Conservation (phyloP, 2,113 vertebrate species). For the Columba janthina region DNA sequence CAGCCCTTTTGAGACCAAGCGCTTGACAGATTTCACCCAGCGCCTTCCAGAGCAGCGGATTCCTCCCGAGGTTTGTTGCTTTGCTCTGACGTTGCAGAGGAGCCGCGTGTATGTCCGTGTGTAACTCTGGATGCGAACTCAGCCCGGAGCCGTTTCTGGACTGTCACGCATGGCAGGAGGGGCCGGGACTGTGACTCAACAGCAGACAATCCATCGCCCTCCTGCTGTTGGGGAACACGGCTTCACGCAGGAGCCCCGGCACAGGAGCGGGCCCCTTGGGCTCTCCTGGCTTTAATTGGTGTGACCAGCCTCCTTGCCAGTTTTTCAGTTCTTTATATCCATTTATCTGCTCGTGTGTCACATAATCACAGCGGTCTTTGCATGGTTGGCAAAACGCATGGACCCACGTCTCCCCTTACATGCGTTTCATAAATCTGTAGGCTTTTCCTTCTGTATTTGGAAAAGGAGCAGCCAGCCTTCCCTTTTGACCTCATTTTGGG, state of each 20-base stretch:
- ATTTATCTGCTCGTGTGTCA: not conserved
- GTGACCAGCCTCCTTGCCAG: not conserved
- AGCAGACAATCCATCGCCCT: not conserved
- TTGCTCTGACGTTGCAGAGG: not conserved
- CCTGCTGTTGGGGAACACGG: not conserved
- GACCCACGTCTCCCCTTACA: not conserved
- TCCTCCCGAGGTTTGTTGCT: not conserved
- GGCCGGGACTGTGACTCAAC: not conserved
- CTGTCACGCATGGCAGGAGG: not conserved
- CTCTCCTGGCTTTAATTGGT: not conserved
- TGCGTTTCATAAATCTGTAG: rapidly evolving
- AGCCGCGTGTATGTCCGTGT: not conserved
- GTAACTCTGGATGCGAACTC: not conserved
- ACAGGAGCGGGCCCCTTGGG: not conserved
- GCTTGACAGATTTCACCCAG: not conserved
- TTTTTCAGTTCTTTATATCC: not conserved
- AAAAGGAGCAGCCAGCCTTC: not conserved
- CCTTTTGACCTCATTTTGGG: not conserved
- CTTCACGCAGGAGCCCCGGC: not conserved
- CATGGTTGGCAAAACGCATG: not conserved
- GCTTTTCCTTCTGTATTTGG: not conserved
- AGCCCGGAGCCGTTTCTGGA: not conserved
- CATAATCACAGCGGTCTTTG: not conserved
- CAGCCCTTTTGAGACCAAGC: not conserved
- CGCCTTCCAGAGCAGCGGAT: not conserved